Evolutionary conservation across 2,113 vertebrate species (phyloP).

Genomic region (Bolborhynchus lineola): DNA sequence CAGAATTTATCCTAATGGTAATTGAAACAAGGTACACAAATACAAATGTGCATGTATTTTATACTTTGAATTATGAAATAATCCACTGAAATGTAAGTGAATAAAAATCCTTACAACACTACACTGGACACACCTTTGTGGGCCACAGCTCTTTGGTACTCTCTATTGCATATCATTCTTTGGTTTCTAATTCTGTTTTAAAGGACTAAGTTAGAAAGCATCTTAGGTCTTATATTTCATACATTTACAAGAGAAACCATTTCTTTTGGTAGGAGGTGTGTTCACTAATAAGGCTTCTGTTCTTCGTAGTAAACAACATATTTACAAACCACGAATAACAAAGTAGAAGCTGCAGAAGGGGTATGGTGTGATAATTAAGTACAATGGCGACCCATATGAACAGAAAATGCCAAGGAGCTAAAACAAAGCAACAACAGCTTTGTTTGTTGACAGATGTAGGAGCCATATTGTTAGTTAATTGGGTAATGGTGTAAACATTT

Average conservation of each 20-base stretch:
- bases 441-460: constrained; percentile 99
- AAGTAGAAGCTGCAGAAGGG: constrained; percentile 77
- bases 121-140: neutral
- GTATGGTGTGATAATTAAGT: constrained; percentile 83
- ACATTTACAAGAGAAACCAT: constrained; percentile 21
- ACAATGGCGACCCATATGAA: constrained; percentile 83
- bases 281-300: constrained; percentile 49
- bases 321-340: constrained; percentile 80
- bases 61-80: neutral
- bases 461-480: constrained; percentile 97
- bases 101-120: neutral
- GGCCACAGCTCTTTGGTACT: neutral
- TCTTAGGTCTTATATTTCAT: neutral
- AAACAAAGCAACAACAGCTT: constrained; percentile 94
- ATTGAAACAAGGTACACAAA: neutral
- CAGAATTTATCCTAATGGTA: neutral
- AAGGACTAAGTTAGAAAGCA: neutral
- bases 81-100: neutral
- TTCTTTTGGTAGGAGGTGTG: constrained; percentile 18
- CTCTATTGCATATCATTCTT: neutral
- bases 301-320: constrained; percentile 64
- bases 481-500: constrained; percentile 99
- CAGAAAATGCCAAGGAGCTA: constrained; percentile 82
- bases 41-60: neutral
- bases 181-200: neutral